Percentiles rank a stretch among this genome's conserved stretches.
Evolutionary conservation across 2,797 vertebrate species (phyloP).

Genomic region (Scyliorhinus canicula): DNA sequence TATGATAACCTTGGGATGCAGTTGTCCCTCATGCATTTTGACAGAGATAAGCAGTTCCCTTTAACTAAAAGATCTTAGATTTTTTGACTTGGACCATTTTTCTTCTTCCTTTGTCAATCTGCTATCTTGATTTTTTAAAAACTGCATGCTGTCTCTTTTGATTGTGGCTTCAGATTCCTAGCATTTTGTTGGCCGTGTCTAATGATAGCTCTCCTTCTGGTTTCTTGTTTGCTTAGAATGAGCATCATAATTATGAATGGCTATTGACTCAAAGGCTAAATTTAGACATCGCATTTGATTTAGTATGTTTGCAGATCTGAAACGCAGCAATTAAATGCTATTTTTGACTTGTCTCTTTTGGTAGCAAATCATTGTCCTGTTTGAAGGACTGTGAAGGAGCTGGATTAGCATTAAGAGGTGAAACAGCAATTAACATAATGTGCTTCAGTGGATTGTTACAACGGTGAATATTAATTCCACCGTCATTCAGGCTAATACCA

Average conservation of each 20-base stretch:
- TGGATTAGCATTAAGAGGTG: neutral
- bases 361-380: neutral
- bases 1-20: neutral
- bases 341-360: neutral
- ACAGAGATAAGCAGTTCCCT: neutral
- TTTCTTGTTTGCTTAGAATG: neutral
- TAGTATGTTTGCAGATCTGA: neutral
- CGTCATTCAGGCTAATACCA: neutral
- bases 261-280: neutral
- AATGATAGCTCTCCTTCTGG: neutral
- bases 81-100: neutral
- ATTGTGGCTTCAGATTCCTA: neutral
- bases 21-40: neutral
- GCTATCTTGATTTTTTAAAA: neutral
- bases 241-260: neutral
- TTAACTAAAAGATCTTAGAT: neutral
- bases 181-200: neutral
- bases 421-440: neutral
- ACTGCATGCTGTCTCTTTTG: neutral
- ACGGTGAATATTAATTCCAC: neutral
- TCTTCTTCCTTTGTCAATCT: neutral
- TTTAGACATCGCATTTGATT: neutral
- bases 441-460: constrained; percentile 4
- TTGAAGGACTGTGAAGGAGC: neutral
- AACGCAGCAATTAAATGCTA: neutral